Evolutionary conservation across 2,113 vertebrate species (phyloP), one percentile per base, ranked within the genome.

Genomic region (Sander lucioperca): DNA sequence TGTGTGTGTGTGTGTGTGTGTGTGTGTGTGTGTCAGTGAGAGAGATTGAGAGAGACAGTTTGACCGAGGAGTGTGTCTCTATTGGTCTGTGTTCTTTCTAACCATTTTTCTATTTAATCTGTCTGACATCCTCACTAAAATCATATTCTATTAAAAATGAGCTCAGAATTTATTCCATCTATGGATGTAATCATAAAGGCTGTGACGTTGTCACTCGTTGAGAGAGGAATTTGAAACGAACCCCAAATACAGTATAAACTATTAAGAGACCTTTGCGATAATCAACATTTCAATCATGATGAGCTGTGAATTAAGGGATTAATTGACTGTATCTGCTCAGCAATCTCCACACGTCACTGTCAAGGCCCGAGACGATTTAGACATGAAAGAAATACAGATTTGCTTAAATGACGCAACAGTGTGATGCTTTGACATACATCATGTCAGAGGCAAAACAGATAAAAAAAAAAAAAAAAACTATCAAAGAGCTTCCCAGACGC

Each of bases 1-100:
- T 71, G 63, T 39, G 62, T 66, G 58, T 63, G 58, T 62, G 45
- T 59, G n/a, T 76, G 63, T 39, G 62, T 59, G 65, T 51, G 53
- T 39, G 76, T 25, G 64, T 25, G 27, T 36, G 43, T 8, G 39
- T 13, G 47, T 9, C 53, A 6, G n/a, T 48, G 18, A 18, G 33
- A 36, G 63, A 30, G 48, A 59, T 16, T 30, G 8, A 43, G 25
- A 30, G 3, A 67, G 45, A 48, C 3, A 66, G 54, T 15, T 23
- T 4, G 2, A n/a, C n/a, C 43, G 30, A 54, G 3, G 10, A 73
- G 16, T 58, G 57, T 69, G 51, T 53, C 14, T 61, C 1, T n/a
- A 27, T 66, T 61, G 25, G 25, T 75, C 6, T 18, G 9, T 61
- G 36, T 54, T 56, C 27, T 66, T 61, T 63, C 36, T 21, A 36